phyloP scores from a whole-genome alignment of 2,113 vertebrate genomes.

The Elephas maximus region DNA sequence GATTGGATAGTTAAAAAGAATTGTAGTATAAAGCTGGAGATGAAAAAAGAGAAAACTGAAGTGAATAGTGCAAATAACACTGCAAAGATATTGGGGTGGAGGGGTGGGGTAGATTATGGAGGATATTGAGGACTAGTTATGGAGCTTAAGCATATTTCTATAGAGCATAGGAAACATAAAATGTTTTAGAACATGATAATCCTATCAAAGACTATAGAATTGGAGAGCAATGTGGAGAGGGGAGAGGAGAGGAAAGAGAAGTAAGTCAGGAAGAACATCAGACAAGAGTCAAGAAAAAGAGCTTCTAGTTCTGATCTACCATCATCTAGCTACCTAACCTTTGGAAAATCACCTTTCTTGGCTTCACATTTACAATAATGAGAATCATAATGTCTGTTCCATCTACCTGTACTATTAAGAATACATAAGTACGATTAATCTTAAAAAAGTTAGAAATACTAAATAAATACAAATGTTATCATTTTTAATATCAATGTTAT shows the following conservation, averaged over 20 bases:
- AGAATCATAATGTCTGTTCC: not conserved
- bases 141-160: not conserved
- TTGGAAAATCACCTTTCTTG: not conserved
- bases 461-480: slow-evolving; percentile 14
- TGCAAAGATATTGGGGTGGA: not conserved
- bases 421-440: not conserved
- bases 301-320: not conserved
- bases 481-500: not conserved
- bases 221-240: not conserved
- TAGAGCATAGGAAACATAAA: not conserved
- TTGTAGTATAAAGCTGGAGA: not conserved
- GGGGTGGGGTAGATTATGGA: not conserved
- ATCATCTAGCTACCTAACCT: not conserved
- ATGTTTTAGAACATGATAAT: not conserved
- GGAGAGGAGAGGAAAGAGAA: not conserved
- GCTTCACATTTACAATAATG: not conserved
- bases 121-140: not conserved
- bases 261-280: not conserved
- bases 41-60: not conserved
- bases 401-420: slow-evolving; percentile 55
- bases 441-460: slow-evolving; percentile 26
- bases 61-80: not conserved
- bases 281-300: not conserved
- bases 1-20: not conserved
- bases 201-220: not conserved